Evolutionary conservation across 53 echinoderm and acorn worm genomes (phyloP).

Genomic region (Holothuria leucospilota): DNA sequence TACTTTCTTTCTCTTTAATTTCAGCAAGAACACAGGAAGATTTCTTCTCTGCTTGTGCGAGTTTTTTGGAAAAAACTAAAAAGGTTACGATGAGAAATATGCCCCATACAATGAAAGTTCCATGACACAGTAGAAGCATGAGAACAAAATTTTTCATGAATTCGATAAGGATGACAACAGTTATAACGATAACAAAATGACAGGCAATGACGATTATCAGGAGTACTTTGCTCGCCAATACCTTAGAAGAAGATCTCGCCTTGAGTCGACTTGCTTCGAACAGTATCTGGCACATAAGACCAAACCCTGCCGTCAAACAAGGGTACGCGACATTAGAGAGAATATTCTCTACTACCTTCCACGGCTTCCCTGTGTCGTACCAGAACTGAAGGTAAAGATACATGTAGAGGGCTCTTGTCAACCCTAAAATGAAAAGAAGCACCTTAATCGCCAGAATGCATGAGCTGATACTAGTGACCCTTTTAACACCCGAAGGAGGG

Average conservation of each 20-base stretch:
- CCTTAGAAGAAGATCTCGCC: conserved; percentile 58
- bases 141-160: conserved; percentile 46
- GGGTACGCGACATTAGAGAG: conserved; percentile 80
- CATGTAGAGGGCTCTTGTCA: conserved; percentile 68
- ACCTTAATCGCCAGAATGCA: conserved; percentile 74
- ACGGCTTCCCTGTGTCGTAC: conserved; percentile 23
- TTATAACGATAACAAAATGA: conserved; percentile 67
- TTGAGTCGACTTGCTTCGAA: conserved; percentile 74
- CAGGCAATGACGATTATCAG: conserved; percentile 46
- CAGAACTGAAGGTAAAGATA: conserved; percentile 70
- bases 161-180: conserved; percentile 56
- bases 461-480: conserved; percentile 52
- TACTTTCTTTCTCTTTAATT: conserved; percentile 17
- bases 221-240: conserved; percentile 65
- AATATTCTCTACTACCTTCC: conserved; percentile 50
- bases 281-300: conserved; percentile 78
- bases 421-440: conserved; percentile 63
- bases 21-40: neutral
- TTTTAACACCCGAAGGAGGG: conserved; percentile 25
- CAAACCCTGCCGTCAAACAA: conserved; percentile 84
- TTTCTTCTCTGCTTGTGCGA: neutral
- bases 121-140: conserved; percentile 74
- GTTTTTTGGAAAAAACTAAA: conserved; percentile 8
- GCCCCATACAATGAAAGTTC: conserved; percentile 83
- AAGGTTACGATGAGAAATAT: conserved; percentile 45